Percentiles rank a stretch among this genome's conserved stretches.
Conservation (phyloP, 2,888 invertebrate genomes). For the Hydrotaea cyrtoneurina region DNA sequence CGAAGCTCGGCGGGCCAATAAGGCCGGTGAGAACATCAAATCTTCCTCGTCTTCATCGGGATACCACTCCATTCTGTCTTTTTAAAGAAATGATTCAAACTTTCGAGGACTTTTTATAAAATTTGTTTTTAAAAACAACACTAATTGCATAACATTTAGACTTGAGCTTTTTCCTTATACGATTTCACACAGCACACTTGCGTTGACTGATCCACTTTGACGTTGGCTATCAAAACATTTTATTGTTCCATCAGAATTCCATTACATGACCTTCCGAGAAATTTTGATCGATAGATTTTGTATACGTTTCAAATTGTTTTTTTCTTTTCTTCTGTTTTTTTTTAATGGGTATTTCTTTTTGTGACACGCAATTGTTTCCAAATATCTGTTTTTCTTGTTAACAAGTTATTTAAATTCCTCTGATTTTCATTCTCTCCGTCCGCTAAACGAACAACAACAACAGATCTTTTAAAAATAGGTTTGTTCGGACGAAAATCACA, state of each 20-base stretch:
- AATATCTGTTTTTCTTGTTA: constrained; percentile 44
- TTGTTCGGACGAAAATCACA: constrained; percentile 34
- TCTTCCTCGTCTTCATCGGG: constrained; percentile 92
- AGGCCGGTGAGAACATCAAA: constrained; percentile 92
- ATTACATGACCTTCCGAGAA: constrained; percentile 27
- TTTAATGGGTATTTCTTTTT: neutral
- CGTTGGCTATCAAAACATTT: neutral
- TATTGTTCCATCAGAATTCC: constrained; percentile 20
- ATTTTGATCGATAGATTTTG: neutral
- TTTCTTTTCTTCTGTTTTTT: neutral
- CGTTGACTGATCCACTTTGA: neutral
- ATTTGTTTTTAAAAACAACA: constrained; percentile 1
- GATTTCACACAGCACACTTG: neutral
- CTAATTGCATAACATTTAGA: constrained; percentile 23
- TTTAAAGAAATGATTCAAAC: neutral
- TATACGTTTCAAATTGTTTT: neutral
- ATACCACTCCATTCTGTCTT: constrained; percentile 86
- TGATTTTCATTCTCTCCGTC: constrained; percentile 36
- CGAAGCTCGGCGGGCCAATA: constrained; percentile 91
- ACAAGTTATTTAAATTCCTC: constrained; percentile 56
- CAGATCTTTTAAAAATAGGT: constrained; percentile 59
- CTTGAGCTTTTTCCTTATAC: neutral
- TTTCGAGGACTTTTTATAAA: neutral
- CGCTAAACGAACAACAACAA: neutral
- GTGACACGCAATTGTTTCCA: constrained; percentile 45